Evolutionary conservation across 1,140 invertebrate species (phyloP), one percentile per base, ranked within the genome.

Genomic region (Phthorimaea operculella): DNA sequence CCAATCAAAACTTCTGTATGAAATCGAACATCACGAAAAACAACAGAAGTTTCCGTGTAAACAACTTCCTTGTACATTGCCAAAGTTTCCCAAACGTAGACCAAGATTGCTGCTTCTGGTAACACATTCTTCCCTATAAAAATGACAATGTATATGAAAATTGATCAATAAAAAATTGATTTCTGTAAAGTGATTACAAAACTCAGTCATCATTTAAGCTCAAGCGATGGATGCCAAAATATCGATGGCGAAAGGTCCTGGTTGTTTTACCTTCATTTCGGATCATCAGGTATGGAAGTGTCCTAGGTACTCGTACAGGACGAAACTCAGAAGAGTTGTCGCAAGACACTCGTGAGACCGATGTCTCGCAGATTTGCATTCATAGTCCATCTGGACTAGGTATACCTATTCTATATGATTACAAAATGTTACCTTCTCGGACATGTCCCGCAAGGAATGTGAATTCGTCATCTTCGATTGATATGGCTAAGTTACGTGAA

Each of bases 61-160:
- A 68, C 57, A 0, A 57, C 50, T 1, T 53, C 55, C 34, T 45
- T 58, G 34, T 58, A 61, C 68, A 68, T 68, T 1, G 65, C 68
- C 1, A 68, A 54, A 6, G 63, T 65, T 55, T 71, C 66, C 66
- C 69, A 66, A 17, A 63, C 58, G 4, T 62, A 36, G 0, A 63
- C 49, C 14, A 68, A 34, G 16, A 62, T 33, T 3, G 59, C 61
- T 10, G 68, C 39, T 60, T 66, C 65, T 7, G 68, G 63, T 12
- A 66, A 65, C 1, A 67, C 51, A 16, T 50, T 56, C 2, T 42
- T 18, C 49, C 61, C 66, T 68, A 44, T 17, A 66, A 60, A 33
- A 4, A 28, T 44, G 21, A 28, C 2, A 28, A 28, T 28, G 2
- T 28, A 28, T 28, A 6, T 28, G 2, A 28, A 2, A 28, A 28